Conservation (phyloP, 2,113 vertebrate genomes). For the Elephas maximus region DNA sequence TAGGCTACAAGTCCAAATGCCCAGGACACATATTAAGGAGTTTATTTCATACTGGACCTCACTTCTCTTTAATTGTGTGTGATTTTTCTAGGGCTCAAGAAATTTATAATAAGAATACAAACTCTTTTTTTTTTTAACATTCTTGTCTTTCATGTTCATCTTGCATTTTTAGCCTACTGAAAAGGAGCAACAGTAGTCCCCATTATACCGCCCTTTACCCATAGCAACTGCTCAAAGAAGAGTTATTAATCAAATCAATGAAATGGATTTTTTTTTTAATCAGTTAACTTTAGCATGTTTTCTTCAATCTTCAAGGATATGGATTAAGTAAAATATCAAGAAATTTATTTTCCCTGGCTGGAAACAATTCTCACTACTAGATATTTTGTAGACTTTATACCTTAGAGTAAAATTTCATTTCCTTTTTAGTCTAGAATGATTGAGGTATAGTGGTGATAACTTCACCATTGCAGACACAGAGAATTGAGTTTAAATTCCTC, state of each 20-base stretch:
- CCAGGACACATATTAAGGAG: background rate
- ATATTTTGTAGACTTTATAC: background rate
- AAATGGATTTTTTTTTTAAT: background rate
- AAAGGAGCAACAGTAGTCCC: background rate
- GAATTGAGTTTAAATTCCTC: background rate
- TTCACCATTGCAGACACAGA: background rate
- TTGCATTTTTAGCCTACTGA: background rate
- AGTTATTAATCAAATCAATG: background rate
- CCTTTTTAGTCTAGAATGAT: background rate
- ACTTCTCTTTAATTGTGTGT: background rate
- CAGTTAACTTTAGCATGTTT: background rate
- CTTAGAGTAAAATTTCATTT: conserved; percentile 18
- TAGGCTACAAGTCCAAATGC: too few relatives aligned
- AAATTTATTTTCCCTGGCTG: background rate
- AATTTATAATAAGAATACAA: background rate
- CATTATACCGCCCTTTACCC: background rate
- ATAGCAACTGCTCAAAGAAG: background rate
- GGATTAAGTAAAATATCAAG: background rate
- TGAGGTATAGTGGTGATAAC: background rate
- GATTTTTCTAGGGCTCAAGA: background rate
- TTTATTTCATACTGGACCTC: background rate
- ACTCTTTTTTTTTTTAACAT: background rate
- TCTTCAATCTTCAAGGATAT: background rate
- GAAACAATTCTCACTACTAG: background rate
- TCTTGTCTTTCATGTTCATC: background rate